phyloP scores from a whole-genome alignment of 1,140 invertebrate species.

The Oryzaephilus surinamensis region DNA sequence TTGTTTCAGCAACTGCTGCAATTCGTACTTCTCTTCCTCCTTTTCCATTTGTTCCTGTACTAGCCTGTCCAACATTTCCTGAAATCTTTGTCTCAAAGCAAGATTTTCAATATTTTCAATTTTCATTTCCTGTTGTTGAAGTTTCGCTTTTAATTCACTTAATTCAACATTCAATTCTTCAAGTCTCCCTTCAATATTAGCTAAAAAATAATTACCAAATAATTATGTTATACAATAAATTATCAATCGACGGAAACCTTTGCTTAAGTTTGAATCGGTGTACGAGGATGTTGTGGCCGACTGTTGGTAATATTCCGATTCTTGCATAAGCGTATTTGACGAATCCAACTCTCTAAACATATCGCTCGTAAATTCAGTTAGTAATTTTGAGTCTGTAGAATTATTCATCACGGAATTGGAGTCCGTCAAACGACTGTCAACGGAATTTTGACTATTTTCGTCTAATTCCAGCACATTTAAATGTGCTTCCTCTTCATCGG shows the following conservation, averaged over 20 bases:
- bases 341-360: slow-evolving; percentile 31
- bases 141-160: slow-evolving; percentile 55
- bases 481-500: slow-evolving; percentile 61
- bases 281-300: slow-evolving; percentile 25
- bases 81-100: slow-evolving; percentile 69
- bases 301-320: slow-evolving; percentile 32
- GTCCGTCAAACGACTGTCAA: slow-evolving; percentile 65
- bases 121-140: slow-evolving; percentile 68
- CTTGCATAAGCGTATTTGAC: slow-evolving; percentile 25
- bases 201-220: background rate
- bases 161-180: slow-evolving; percentile 56
- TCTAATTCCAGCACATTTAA: slow-evolving; percentile 66
- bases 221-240: slow-evolving; percentile 4
- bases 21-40: slow-evolving; percentile 50
- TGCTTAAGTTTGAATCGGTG: slow-evolving; percentile 24
- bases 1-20: slow-evolving; percentile 31
- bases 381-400: slow-evolving; percentile 26
- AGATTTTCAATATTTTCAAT: slow-evolving; percentile 79
- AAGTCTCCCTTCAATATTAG: slow-evolving; percentile 43
- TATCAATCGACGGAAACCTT: too few species aligned
- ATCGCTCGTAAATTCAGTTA: slow-evolving; percentile 35
- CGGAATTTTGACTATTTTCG: slow-evolving; percentile 65
- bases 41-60: slow-evolving; percentile 69
- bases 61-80: slow-evolving; percentile 66
- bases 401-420: slow-evolving; percentile 54